These are phyloP conservation scores for Oscheius sp. DNA, from an alignment of 1,140 invertebrate genomes.

Conservation along the genomic window DNA sequence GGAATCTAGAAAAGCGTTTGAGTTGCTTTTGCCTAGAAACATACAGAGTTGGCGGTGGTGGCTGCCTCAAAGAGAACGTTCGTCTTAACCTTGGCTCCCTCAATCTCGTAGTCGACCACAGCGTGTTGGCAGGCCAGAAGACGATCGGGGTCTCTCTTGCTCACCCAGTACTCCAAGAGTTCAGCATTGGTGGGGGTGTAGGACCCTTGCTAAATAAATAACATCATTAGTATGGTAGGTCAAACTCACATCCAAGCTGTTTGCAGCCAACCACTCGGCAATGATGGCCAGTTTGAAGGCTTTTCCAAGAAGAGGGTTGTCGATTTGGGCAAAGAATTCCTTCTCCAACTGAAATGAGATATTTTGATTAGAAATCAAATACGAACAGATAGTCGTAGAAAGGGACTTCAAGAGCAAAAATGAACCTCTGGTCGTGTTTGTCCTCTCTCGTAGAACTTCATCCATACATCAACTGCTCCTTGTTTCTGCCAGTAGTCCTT, in stretches of 20 bases:
- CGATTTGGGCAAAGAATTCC: slow-evolving; percentile 59
- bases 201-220: slow-evolving; percentile 53
- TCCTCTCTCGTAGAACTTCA: slow-evolving; percentile 60
- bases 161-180: slow-evolving; percentile 59
- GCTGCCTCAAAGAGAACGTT: slow-evolving; percentile 60
- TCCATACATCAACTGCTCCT: slow-evolving; percentile 60
- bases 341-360: slow-evolving; percentile 50
- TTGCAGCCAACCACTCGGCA: slow-evolving; percentile 60
- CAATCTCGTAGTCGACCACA: slow-evolving; percentile 60
- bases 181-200: slow-evolving; percentile 61
- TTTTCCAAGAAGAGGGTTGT: slow-evolving; percentile 59
- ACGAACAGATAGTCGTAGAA: not conserved
- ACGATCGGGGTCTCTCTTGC: slow-evolving; percentile 56
- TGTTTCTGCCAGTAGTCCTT: slow-evolving; percentile 61
- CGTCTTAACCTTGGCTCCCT: slow-evolving; percentile 60
- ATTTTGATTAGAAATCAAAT: not conserved
- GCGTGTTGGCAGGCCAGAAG: slow-evolving; percentile 57
- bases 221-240: not conserved
- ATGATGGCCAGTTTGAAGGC: slow-evolving; percentile 60
- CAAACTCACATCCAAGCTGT: slow-evolving; percentile 52
- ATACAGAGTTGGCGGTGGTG: slow-evolving; percentile 56
- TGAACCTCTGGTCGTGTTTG: slow-evolving; percentile 48
- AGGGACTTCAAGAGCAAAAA: not conserved
- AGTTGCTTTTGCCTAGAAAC: not conserved
- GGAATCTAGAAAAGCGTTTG: slow-evolving; percentile 47